Evolutionary conservation across 2,888 invertebrate genomes (phyloP), one percentile per base, ranked within the genome.

Genomic region (Uropetala carovei): DNA sequence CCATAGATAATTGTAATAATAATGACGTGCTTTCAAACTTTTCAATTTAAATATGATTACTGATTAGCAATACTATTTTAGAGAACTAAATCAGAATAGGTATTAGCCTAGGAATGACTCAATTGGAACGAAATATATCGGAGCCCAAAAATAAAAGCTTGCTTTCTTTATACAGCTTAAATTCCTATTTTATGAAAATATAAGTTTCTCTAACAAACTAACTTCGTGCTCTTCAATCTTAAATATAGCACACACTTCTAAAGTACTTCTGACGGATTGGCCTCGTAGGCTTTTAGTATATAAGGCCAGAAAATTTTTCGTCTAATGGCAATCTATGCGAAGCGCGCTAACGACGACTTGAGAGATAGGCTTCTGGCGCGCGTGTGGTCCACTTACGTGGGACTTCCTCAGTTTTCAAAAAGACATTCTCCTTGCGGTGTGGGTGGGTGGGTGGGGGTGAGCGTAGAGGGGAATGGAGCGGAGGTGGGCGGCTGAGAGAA

Each of bases 391-490:
- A 82, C 68, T 43, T 58, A 75, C 75, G 2, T 13, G 75, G 22
- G 27, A 75, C 60, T 75, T 75, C 22, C 75, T 75, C 75, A 0
- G n/a, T 75, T 75, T 75, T 18, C 75, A 75, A 75, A 75, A 75
- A 75, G 75, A 75, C 75, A 75, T 27, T 75, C 75, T 75, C 75
- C 75, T 75, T 75, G 75, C 75, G 75, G 75, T 75, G 22, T 13
- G 27, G n/a, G 75, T 27, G 75, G 57, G 14, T 85, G 13, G 7
- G 43, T 43, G 56, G 56, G 84, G 16, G n/a, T n/a, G n/a, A n/a
- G n/a, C n/a, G n/a, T n/a, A 75, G n/a, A 27, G n/a, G 75, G n/a
- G 18, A 14, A 56, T 13, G n/a, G 43, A 43, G 56, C 83, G 18
- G 9, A 7, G 57, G 57, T 16, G 57, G 83, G 14, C 30, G 30